A percentile compares a stretch with the other conserved stretches of the same genome.
These are phyloP conservation scores for Reinhardtius hippoglossoides DNA, from an alignment of 2,113 vertebrate species.

Conservation along the genomic window DNA sequence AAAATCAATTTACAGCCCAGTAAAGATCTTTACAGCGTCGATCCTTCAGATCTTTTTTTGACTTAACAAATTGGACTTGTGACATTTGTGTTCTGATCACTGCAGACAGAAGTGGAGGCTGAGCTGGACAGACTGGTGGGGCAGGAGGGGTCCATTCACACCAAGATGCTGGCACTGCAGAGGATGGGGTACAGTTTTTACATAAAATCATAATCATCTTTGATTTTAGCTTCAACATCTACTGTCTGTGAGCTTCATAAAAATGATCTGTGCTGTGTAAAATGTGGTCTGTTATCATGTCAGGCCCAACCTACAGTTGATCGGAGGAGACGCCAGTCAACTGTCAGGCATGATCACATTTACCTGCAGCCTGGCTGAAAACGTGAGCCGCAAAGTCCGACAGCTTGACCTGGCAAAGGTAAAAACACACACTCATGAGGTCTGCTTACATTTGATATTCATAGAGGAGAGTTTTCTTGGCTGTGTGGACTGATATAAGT, in stretches of 20 bases:
- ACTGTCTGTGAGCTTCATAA: background rate
- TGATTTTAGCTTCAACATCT: background rate
- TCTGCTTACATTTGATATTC: background rate
- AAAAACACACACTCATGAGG: background rate
- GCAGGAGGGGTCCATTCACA: slow-evolving; percentile 89
- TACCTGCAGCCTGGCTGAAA: slow-evolving; percentile 96
- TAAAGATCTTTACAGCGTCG: background rate
- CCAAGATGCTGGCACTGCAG: slow-evolving; percentile 93
- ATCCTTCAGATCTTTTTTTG: background rate
- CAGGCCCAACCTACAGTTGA: slow-evolving; percentile 95
- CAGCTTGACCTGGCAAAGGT: slow-evolving; percentile 98
- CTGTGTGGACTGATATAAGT: background rate
- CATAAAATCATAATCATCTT: background rate
- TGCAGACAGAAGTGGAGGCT: slow-evolving; percentile 87
- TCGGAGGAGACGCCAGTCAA: slow-evolving; percentile 95
- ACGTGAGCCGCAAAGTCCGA: slow-evolving; percentile 96
- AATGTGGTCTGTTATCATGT: slow-evolving; percentile 21
- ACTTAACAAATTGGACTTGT: background rate
- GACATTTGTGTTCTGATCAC: slow-evolving; percentile 6
- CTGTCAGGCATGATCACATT: slow-evolving; percentile 97
- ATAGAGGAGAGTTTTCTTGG: background rate
- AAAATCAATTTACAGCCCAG: no score
- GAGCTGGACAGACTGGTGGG: slow-evolving; percentile 90
- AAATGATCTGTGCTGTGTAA: background rate
- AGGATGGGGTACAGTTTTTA: slow-evolving; percentile 89